Evolutionary conservation across 2,888 invertebrate genomes (phyloP).

Genomic region (Unio pictorum): DNA sequence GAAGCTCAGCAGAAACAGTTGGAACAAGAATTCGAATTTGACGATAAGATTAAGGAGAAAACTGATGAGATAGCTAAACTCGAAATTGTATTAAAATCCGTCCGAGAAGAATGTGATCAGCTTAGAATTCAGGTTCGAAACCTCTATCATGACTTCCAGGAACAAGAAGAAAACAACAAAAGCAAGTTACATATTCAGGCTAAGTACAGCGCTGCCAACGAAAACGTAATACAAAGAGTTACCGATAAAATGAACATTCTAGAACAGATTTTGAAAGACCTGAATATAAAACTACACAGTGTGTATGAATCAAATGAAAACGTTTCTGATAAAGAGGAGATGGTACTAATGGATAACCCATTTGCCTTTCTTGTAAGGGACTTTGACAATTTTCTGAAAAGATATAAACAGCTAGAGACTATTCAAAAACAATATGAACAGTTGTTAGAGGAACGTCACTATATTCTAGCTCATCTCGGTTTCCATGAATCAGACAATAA

Average conservation of each 20-base stretch:
- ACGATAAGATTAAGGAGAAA: constrained; percentile 41
- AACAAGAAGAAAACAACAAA: constrained; percentile 43
- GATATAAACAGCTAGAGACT: constrained; percentile 40
- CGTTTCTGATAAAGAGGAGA: constrained; percentile 35
- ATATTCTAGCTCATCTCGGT: constrained; percentile 52
- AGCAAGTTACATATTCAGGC: constrained; percentile 51
- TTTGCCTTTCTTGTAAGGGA: constrained; percentile 47
- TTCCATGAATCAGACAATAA: constrained; percentile 25
- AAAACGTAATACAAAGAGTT: constrained; percentile 43
- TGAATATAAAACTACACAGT: constrained; percentile 27
- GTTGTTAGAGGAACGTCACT: constrained; percentile 50
- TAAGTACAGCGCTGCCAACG: constrained; percentile 57
- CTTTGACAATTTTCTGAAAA: constrained; percentile 44
- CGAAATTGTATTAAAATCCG: constrained; percentile 30
- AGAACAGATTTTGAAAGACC: constrained; percentile 15
- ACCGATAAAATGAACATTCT: constrained; percentile 29
- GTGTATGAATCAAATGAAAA: constrained; percentile 24
- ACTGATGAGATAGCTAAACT: constrained; percentile 37
- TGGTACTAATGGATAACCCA: constrained; percentile 35
- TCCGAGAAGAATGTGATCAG: constrained; percentile 31
- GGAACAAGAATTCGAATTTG: constrained; percentile 49
- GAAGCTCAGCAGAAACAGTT: constrained; percentile 55
- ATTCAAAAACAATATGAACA: constrained; percentile 47
- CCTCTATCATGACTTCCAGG: constrained; percentile 32
- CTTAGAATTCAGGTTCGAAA: constrained; percentile 40